These are phyloP conservation scores for Xylota segnis DNA, from an alignment of 2,888 invertebrate genomes.

Conservation along the genomic window DNA sequence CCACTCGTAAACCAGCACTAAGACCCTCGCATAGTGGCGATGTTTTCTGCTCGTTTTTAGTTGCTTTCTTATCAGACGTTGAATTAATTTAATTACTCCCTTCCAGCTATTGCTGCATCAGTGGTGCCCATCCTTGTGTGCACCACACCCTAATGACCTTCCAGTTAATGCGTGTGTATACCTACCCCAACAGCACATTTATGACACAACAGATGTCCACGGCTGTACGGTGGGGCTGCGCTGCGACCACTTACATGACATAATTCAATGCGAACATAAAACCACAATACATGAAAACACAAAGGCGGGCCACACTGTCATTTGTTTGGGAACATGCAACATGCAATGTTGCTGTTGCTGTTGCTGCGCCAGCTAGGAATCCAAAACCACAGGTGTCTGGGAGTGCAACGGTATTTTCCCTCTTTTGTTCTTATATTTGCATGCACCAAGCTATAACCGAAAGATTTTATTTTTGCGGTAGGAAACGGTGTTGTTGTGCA, in stretches of 20 bases:
- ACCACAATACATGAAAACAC: conserved; percentile 45
- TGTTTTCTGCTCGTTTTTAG: not conserved
- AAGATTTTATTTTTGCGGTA: conserved; percentile 15
- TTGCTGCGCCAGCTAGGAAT: not conserved
- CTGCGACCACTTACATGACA: conserved; percentile 58
- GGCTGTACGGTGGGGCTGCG: conserved; percentile 18
- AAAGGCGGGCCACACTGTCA: conserved; percentile 54
- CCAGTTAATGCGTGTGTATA: conserved; percentile 13
- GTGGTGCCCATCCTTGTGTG: conserved; percentile 32
- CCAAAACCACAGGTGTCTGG: conserved; percentile 55
- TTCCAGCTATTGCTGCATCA: conserved; percentile 31
- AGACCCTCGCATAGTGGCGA: not conserved
- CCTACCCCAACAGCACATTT: conserved; percentile 52
- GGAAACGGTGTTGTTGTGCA: not conserved
- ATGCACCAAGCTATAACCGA: not conserved
- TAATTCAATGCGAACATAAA: conserved; percentile 49
- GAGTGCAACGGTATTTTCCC: conserved; percentile 10
- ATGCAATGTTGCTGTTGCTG: conserved; percentile 28
- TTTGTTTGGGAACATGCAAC: conserved; percentile 38
- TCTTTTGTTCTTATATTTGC: not conserved
- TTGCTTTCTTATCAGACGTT: conserved; percentile 29
- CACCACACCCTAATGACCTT: conserved; percentile 62
- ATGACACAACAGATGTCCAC: conserved; percentile 38
- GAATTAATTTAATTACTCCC: conserved; percentile 49
- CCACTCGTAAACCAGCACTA: not conserved